Evolutionary conservation across 2,797 vertebrate species (phyloP).

Genomic region (Chelon auratus): DNA sequence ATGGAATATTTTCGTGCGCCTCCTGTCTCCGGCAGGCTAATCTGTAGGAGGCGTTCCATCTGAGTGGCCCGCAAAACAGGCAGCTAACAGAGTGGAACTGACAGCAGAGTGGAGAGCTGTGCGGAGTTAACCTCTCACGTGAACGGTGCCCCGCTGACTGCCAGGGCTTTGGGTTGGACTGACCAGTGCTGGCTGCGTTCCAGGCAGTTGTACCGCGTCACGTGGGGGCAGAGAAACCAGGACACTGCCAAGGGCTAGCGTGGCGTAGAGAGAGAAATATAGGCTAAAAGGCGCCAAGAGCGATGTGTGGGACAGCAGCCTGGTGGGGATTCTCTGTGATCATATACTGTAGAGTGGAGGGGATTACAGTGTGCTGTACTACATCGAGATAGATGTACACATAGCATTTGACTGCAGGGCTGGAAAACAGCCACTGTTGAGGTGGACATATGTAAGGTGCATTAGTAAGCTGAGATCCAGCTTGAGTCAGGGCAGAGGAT

Average conservation of each 20-base stretch:
- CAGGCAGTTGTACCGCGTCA: constrained; percentile 49
- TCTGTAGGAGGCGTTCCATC: constrained; percentile 50
- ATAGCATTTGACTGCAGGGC: constrained; percentile 41
- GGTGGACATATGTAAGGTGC: constrained; percentile 38
- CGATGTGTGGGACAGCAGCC: constrained; percentile 66
- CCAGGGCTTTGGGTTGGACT: constrained; percentile 47
- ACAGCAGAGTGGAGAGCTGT: constrained; percentile 56
- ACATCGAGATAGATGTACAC: constrained; percentile 32
- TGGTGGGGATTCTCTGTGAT: constrained; percentile 61
- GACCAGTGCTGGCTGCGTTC: constrained; percentile 49
- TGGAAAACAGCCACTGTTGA: constrained; percentile 32
- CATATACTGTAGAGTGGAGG: constrained; percentile 24
- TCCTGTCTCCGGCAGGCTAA: constrained; percentile 44
- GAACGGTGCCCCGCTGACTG: constrained; percentile 48
- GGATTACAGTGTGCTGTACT: constrained; percentile 55
- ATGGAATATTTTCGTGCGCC: constrained; percentile 14
- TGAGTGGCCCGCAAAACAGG: constrained; percentile 25
- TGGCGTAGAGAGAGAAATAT: constrained; percentile 61
- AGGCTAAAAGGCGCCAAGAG: constrained; percentile 63
- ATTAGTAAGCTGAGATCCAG: constrained; percentile 35
- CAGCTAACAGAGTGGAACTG: constrained; percentile 46
- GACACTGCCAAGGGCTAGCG: constrained; percentile 55
- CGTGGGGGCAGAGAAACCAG: constrained; percentile 59
- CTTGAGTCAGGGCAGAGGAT: constrained; percentile 43
- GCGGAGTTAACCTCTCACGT: constrained; percentile 71